Conservation (phyloP, 2,797 vertebrate species). For the Sebastes umbrosus region DNA sequence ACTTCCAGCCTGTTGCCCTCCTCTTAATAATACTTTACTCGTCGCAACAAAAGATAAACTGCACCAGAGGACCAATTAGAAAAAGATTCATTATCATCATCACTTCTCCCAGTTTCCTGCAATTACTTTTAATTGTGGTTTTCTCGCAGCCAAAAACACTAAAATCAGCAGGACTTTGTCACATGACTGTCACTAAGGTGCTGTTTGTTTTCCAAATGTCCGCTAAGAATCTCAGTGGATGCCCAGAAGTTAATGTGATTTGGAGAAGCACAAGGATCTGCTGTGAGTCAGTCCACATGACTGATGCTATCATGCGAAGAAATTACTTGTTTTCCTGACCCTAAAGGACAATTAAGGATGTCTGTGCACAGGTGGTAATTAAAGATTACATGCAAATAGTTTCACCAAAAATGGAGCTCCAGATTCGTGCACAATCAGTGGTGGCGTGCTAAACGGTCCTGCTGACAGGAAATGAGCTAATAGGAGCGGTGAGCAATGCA, state of each 20-base stretch:
- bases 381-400: not conserved
- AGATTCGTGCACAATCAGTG: not conserved
- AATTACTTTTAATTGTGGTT: slow-evolving; percentile 31
- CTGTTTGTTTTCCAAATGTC: not conserved
- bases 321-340: slow-evolving; percentile 3
- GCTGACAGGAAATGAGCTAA: slow-evolving; percentile 26
- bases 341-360: not conserved
- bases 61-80: slow-evolving; percentile 20
- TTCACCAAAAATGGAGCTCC: not conserved
- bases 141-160: not conserved
- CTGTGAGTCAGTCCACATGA: slow-evolving; percentile 40
- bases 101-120: slow-evolving; percentile 33
- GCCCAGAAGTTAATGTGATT: slow-evolving; percentile 41
- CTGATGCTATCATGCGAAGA: not conserved
- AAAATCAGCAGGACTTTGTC: not conserved
- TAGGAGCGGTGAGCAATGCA: slow-evolving; percentile 11
- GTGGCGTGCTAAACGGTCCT: not conserved
- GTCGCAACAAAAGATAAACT: slow-evolving; percentile 9
- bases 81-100: slow-evolving; percentile 42
- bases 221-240: not conserved
- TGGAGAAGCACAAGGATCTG: slow-evolving; percentile 5
- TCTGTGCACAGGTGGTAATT: not conserved
- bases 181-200: not conserved
- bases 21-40: slow-evolving; percentile 3
- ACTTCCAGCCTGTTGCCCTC: not conserved